Conservation (phyloP, 2,888 invertebrate genomes). For the Steromphala cineraria region DNA sequence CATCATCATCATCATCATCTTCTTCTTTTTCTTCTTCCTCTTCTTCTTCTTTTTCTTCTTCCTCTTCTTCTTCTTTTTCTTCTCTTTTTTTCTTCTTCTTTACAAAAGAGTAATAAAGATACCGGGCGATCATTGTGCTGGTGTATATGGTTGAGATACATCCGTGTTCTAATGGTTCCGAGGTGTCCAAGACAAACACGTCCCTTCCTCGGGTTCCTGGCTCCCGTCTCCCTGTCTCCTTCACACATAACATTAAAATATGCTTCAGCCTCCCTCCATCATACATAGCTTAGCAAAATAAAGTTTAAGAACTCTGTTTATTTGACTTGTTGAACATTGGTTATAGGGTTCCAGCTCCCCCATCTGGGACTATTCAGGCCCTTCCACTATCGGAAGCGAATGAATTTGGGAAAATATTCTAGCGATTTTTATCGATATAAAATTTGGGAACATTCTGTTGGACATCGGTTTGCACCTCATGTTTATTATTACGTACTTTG, state of each 20-base stretch:
- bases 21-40: no score
- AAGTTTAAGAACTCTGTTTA: conserved; percentile 14
- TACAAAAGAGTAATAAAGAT: no score
- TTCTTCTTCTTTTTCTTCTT: no score
- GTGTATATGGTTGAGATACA: not conserved
- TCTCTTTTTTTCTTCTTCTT: no score
- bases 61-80: no score
- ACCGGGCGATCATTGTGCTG: no score
- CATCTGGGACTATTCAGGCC: not conserved
- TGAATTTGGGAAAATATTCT: not conserved
- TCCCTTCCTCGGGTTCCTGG: not conserved
- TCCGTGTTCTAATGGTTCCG: not conserved
- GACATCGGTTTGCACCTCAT: not conserved
- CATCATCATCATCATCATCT: no score
- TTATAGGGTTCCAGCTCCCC: not conserved
- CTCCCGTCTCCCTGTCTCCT: not conserved
- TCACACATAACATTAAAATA: conserved; percentile 6
- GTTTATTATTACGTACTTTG: not conserved
- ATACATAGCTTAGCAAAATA: not conserved
- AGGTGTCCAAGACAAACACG: not conserved
- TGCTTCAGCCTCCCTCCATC: not conserved
- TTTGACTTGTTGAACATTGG: not conserved
- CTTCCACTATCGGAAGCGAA: no score
- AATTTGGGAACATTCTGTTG: not conserved
- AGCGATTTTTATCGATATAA: not conserved